Base-by-base conservation (phyloP, 2,113 vertebrate species). In the Lagopus muta region DNA sequence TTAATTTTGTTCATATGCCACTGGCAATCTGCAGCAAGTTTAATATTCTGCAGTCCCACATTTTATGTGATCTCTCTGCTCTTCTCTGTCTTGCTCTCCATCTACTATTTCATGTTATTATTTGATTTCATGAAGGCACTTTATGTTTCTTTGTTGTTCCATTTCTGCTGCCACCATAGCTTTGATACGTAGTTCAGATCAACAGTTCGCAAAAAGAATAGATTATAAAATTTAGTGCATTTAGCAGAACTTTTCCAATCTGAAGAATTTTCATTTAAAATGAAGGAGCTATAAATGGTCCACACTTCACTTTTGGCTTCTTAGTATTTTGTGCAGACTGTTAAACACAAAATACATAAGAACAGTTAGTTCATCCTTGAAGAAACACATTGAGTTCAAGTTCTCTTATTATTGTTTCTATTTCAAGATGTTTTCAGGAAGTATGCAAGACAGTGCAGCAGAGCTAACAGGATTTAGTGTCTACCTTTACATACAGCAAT, bases 351-450 rank as follows among this genome's bases (percentile, higher is more conserved):
- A 65, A 62, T 92, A 38, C 22, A 62, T 66, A 87, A 30, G 83
- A 96, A 79, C 50, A 86, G 58, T 89, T 96, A 88, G 69, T 87
- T 95, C 89, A 96, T 92, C 87, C 94, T 96, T 97, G 96, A 97
- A 94, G 91, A 97, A 97, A 82, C 13, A 65, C 73, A 92, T 54
- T 82, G 65, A 96, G 52, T 95, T 94, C 95, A 82, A 96, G 96
- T 76, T 48, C 95, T 97, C 97, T 96, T 95, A 95, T 96, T 82
- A 54, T 10, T 78, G 96, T 96, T 94, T 89, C 30, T 92, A 84
- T 96, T 96, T 95, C 43, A 94, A 96, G 34, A 40, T 64, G 92
- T 96, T 95, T 97, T 91, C 67, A 87, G 34, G 75, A 96, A 94
- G 32, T 70, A 9, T 92, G 83, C 66, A 92, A 97, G 94, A 97